Evolutionary conservation across 1,140 invertebrate genomes (phyloP).

Genomic region (Heliconius melpomene): DNA sequence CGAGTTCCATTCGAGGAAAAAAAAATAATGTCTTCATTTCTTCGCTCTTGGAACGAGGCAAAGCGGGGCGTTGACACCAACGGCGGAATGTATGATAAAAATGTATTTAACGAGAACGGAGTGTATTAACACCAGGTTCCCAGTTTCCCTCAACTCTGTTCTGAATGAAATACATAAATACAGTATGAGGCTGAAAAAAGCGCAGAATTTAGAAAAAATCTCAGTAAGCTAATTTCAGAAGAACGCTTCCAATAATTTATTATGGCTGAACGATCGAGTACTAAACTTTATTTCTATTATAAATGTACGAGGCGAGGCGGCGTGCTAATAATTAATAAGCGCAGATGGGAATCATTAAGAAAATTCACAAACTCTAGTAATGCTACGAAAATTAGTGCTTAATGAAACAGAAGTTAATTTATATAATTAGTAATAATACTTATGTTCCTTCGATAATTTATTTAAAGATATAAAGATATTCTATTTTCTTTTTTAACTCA

Average conservation of each 20-base stretch:
- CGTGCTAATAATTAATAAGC: neutral
- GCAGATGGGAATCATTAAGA: conserved; percentile 10
- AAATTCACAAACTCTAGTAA: neutral
- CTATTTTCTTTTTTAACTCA: too few relatives aligned
- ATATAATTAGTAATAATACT: neutral
- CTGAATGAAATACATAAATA: too few relatives aligned
- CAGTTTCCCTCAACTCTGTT: too few relatives aligned
- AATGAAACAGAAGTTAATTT: neutral
- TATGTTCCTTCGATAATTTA: neutral
- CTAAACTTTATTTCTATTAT: neutral
- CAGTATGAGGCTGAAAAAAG: too few relatives aligned
- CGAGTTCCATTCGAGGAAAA: too few relatives aligned
- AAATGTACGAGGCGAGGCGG: neutral
- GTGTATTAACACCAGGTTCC: too few relatives aligned
- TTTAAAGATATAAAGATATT: too few relatives aligned
- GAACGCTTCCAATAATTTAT: neutral
- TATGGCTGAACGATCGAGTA: neutral
- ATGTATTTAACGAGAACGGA: too few relatives aligned
- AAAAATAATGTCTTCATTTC: too few relatives aligned
- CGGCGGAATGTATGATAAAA: too few relatives aligned
- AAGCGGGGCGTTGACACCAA: too few relatives aligned
- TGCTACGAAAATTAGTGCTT: neutral
- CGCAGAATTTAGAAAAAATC: neutral
- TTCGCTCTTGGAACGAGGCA: too few relatives aligned
- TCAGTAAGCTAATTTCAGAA: neutral